Percentiles rank a stretch among this genome's conserved stretches.
These are phyloP conservation scores for Pseudobourletiella spinata DNA, from an alignment of 1,140 invertebrate genomes.

Conservation along the genomic window DNA sequence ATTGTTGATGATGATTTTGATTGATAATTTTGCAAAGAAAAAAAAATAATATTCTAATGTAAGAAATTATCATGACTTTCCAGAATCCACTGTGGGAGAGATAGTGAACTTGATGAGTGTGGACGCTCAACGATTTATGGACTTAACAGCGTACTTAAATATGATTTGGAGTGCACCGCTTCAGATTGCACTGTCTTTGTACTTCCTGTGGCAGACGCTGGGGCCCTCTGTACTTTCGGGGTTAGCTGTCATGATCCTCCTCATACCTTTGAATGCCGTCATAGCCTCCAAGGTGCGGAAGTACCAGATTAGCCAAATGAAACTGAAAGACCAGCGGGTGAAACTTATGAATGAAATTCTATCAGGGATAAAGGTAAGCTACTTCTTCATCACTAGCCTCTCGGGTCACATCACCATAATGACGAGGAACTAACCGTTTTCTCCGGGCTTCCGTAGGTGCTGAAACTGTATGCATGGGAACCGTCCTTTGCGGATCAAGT, in stretches of 20 bases:
- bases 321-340: constrained; percentile 43
- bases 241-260: constrained; percentile 46
- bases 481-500: constrained; percentile 39
- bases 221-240: constrained; percentile 55
- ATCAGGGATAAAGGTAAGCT: constrained; percentile 32
- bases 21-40: not conserved
- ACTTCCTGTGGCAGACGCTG: constrained; percentile 48
- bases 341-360: constrained; percentile 45
- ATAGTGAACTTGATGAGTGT: constrained; percentile 51
- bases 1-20: not conserved
- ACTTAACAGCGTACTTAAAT: constrained; percentile 47
- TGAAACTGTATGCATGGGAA: constrained; percentile 41
- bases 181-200: constrained; percentile 48
- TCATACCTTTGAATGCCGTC: constrained; percentile 47
- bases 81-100: constrained; percentile 41
- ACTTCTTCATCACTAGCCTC: not conserved
- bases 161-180: constrained; percentile 56
- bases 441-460: too few species aligned
- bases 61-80: too few species aligned
- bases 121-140: constrained; percentile 47
- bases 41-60: too few species aligned
- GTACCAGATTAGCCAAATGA: constrained; percentile 42
- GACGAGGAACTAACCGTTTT: not conserved
- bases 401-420: not conserved
- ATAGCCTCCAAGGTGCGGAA: constrained; percentile 45